These are phyloP conservation scores for Hystrix cristata DNA, from an alignment of 2,113 vertebrate species.

Conservation along the genomic window DNA sequence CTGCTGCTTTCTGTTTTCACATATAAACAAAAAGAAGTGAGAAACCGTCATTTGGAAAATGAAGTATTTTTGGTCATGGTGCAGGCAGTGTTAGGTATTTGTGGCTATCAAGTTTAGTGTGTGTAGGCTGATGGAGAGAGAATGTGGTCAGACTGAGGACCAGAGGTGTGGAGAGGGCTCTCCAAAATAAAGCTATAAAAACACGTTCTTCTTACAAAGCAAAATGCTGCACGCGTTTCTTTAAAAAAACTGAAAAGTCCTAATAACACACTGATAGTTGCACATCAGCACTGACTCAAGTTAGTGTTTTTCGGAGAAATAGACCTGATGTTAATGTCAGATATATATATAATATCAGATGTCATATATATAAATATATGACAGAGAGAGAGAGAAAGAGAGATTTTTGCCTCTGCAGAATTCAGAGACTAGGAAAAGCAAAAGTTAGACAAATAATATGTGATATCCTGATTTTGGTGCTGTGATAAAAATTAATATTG, in stretches of 20 bases:
- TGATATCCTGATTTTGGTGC: background rate
- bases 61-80: conserved; percentile 61
- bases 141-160: background rate
- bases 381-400: background rate
- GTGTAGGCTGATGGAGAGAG: background rate
- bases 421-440: background rate
- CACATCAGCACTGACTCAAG: background rate
- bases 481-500: background rate
- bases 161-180: background rate
- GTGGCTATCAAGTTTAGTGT: conserved; percentile 60
- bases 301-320: conserved; percentile 39
- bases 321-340: background rate
- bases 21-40: background rate
- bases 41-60: conserved; percentile 61
- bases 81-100: background rate
- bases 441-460: background rate
- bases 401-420: background rate
- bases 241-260: background rate
- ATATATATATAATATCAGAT: background rate
- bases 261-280: background rate
- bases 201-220: background rate
- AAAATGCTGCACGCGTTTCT: background rate
- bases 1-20: conserved; percentile 39
- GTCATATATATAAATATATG: background rate
- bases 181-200: background rate